Percentiles rank a stretch among this genome's conserved stretches.
Conservation (phyloP, 1,140 invertebrate genomes). For the Trichonephila clavipes region DNA sequence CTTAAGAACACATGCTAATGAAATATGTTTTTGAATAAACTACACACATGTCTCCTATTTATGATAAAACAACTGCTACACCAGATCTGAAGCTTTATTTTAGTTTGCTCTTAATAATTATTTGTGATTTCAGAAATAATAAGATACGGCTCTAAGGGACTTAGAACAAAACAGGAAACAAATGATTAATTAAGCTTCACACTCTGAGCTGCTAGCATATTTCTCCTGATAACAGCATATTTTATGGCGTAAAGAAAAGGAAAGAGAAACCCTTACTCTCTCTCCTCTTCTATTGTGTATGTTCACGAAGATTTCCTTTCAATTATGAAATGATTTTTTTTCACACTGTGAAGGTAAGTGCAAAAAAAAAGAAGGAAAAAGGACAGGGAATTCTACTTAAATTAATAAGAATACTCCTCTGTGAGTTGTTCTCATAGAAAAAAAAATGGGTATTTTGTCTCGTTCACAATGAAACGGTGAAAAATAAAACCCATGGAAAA, state of each 20-base stretch:
- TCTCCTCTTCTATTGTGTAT: neutral
- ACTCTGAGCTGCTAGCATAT: constrained; percentile 24
- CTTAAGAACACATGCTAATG: too few relatives aligned
- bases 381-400: constrained; percentile 61
- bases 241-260: neutral
- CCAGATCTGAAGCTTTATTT: neutral
- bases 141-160: neutral
- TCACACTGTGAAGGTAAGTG: constrained; percentile 3
- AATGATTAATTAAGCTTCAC: constrained; percentile 62
- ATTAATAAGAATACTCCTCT: constrained; percentile 65
- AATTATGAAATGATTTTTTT: constrained; percentile 60
- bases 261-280: neutral
- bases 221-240: constrained; percentile 1
- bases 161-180: neutral
- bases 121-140: neutral
- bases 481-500: constrained; percentile 57
- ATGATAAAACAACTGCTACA: too few relatives aligned
- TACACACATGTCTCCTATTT: too few relatives aligned
- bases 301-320: constrained; percentile 37
- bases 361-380: constrained; percentile 12
- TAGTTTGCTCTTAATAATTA: neutral
- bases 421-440: neutral
- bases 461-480: neutral
- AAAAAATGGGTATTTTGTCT: constrained; percentile 50
- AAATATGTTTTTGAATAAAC: too few relatives aligned